Percentiles rank a stretch among this genome's conserved stretches.
phyloP scores from a whole-genome alignment of 2,888 invertebrate genomes.

The Pandemis heparana region DNA sequence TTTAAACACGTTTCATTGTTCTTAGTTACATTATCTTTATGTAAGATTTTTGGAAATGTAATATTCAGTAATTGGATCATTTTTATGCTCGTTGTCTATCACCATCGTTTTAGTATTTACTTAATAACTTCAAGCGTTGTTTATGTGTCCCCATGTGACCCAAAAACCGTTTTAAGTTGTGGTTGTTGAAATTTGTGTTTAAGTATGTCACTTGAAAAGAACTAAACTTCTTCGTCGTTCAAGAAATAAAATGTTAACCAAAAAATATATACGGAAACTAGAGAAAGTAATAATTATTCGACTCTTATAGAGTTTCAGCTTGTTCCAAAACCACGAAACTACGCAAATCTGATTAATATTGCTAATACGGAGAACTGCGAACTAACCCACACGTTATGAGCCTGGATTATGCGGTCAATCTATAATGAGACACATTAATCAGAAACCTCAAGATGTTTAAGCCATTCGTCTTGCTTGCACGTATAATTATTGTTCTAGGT shows the following conservation, averaged over 20 bases:
- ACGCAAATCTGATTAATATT: background rate
- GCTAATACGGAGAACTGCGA: background rate
- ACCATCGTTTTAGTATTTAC: too few relatives aligned
- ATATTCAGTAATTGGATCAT: too few relatives aligned
- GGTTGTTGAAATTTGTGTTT: too few relatives aligned
- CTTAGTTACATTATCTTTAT: too few relatives aligned
- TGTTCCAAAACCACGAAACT: background rate
- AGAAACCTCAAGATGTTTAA: constrained; percentile 6
- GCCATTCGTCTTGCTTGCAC: background rate
- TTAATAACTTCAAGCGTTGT: too few relatives aligned
- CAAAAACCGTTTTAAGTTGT: too few relatives aligned
- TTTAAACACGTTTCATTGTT: background rate
- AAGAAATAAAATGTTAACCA: too few relatives aligned
- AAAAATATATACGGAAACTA: background rate
- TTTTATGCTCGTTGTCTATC: too few relatives aligned
- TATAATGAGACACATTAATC: background rate
- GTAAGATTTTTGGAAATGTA: too few relatives aligned
- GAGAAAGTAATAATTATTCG: background rate
- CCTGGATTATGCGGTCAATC: constrained; percentile 1
- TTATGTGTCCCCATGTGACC: too few relatives aligned
- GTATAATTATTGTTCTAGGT: background rate
- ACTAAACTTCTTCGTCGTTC: too few relatives aligned
- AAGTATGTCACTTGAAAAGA: too few relatives aligned
- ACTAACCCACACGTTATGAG: background rate
- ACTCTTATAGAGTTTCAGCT: background rate